Evolutionary conservation across 2,797 vertebrate genomes (phyloP), one percentile per base, ranked within the genome.

Genomic region (Nannoperca australis): DNA sequence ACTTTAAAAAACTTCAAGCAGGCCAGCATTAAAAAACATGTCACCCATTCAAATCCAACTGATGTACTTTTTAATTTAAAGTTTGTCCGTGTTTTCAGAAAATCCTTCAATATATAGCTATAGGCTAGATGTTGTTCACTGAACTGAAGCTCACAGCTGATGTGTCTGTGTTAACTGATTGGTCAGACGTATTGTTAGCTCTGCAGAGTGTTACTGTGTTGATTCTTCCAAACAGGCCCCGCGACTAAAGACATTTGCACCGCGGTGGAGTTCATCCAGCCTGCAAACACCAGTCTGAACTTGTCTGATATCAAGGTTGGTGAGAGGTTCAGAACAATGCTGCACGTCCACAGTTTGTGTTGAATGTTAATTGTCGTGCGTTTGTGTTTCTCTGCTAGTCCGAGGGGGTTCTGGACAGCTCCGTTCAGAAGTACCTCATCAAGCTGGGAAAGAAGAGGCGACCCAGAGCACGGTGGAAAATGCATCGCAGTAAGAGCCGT

Each of bases 171-270:
- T 40, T 40, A 40, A 40, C 4, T 15, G 13, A 27, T 15, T 15
- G 5, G 24, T 53, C 14, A 30, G 53, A 55, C 9, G 9, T 15
- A 32, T 17, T 55, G 7, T 17, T 53, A 27, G 22, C 51, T 15
- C 7, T 27, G 51, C 13, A 27, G 13, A 27, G 66, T n/a, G 22
- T 53, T 44, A 2, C 8, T 36, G 36, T 36, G 8, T 36, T 4
- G 9, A 8, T 49, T 58, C 4, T 53, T 71, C 30, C 42, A 2
- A 66, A 40, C 60, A 64, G 47, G 30, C 27, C 24, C 3, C 10
- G 68, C 55, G 18, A 66, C 50, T 32, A 55, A 61, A 9, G 30
- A 70, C 36, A 42, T 83, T 38, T 73, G 73, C 49, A 64, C 85
- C 12, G 38, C 66, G 27, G 38, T 82, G 58, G 44, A 74, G 14